Base-by-base conservation (phyloP, 92 coral and sea anemone species). In the Actinostola sp. region DNA sequence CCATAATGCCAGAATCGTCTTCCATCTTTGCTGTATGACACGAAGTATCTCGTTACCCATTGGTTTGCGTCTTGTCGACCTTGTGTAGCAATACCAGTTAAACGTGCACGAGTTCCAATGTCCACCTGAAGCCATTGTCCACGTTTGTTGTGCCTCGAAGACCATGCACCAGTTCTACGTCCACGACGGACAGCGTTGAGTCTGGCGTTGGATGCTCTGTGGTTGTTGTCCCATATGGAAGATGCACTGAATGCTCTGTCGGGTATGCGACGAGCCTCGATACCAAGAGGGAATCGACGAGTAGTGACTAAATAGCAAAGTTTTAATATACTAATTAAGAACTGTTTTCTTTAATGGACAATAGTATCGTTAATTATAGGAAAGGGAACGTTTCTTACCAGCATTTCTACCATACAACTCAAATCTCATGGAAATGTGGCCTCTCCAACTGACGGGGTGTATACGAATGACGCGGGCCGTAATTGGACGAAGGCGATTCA, bases 101-200 rank as follows among this genome's bases (percentile, higher is more conserved):
- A 79, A 56, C 61, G 71, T 73, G 82, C 78, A 70, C 73, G 68
- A 10, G 87, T 67, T 52, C 82, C 77, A 45, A 93, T 73, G 70
- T 84, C 71, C 31, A 93, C 84, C 76, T 87, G 90, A 12, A 93
- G 21, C 88, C 91, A 92, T 70, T 89, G 94, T n/a, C 61, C 70
- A 21, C 79, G 76, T 55, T 69, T 66, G 73, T 78, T 85, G 56
- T 62, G 75, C 63, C 83, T 87, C 13, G 82, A 67, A 25, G 84
- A 81, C 94, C 94, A 89, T 36, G 85, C 94, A 13, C 94, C 94
- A 23, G 91, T 80, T 58, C 63, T 66, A 16, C 88, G 82, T 48
- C 94, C 88, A 39, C 83, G 76, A 23, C 90, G 87, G 10, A 70
- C 71, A 67, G 50, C 57, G 77, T 89, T 81, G 21, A 89, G 95